Base-by-base conservation (phyloP, 2,888 invertebrate species). In the Myopa tessellatipennis region DNA sequence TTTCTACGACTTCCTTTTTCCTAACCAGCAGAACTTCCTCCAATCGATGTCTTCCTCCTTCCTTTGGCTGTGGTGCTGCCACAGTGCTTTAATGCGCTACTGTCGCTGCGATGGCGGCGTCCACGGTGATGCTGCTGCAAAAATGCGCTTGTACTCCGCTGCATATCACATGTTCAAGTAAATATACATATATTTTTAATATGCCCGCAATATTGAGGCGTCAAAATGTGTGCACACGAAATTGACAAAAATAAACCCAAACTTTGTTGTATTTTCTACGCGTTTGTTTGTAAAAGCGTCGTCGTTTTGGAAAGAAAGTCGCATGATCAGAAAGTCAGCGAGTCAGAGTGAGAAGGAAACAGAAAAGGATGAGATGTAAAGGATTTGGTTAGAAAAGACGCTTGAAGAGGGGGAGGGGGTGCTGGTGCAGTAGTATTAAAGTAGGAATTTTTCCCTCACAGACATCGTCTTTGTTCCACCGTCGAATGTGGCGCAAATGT, bases 181-280 rank as follows among this genome's bases (percentile, higher is more conserved):
- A 36, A 36, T 45, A 40, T 18, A 55, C 3, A 36, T 70, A 70
- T 58, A 50, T 73, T 63, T 50, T 73, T 63, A 73, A 73, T 72
- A 72, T 63, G 63, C 50, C 61, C 45, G 26, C 61, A 73, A 73
- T 73, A 73, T 73, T 18, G 16, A 73, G 73, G 63, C 73, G 73
- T 61, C 73, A 63, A 73, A 72, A 73, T 61, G 52, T 73, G 50
- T 63, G 73, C 73, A 73, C 61, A 73, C 73, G 61, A 73, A 73
- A 63, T 63, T 63, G 45, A 36, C 18, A 63, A 73, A 73, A 60
- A 55, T 34, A 61, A 61, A 63, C 12, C 26, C 3, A 34, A 67
- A 16, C n/a, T 36, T 34, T 16, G 38, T 67, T 67, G 40, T 67
- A 50, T 8, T 50, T 50, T 14, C 10, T 50, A 50, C 14, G 3